Evolutionary conservation across 2,888 invertebrate species (phyloP), one percentile per base, ranked within the genome.

Genomic region (Athrips mouffetella): DNA sequence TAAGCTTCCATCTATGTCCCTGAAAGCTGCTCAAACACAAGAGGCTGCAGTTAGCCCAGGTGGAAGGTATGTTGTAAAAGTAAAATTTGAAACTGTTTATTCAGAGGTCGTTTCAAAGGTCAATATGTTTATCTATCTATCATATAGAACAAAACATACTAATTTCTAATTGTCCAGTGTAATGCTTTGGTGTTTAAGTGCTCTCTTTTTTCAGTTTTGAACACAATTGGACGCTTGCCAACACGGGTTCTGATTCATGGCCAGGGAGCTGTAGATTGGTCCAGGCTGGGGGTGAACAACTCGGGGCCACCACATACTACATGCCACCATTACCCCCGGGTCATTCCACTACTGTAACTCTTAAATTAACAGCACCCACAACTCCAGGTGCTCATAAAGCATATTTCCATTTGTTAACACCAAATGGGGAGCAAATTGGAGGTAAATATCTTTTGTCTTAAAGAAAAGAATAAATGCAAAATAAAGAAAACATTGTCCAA

Each of bases 401-500:
- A 60, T 94, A 95, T 88, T 98, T 98, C 94, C 92, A 97, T 69
- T 91, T 98, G 89, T 93, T 94, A 67, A 96, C 96, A 50, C 91
- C 95, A 31, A 93, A 93, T 65, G 97, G 97, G 53, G 92, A 94
- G 64, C 96, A 94, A 80, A 97, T 98, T 90, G 98, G 98, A 79
- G 97, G 98, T 97, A 86, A 67, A 67, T 61, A 50, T 23, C 30
- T n/a, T 20, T n/a, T 37, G 13, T 31, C n/a, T n/a, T n/a, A n/a
- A n/a, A n/a, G n/a, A n/a, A n/a, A n/a, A n/a, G n/a, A n/a, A n/a
- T n/a, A n/a, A 7, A 11, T 30, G 21, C 20, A n/a, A 25, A 4
- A 23, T 11, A 10, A 31, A 31, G 5, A 31, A 10, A 7, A 31
- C 10, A 30, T n/a, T n/a, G n/a, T n/a, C n/a, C n/a, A n/a, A n/a